Conservation (phyloP, 2,888 invertebrate genomes). For the Aphrophora alni region DNA sequence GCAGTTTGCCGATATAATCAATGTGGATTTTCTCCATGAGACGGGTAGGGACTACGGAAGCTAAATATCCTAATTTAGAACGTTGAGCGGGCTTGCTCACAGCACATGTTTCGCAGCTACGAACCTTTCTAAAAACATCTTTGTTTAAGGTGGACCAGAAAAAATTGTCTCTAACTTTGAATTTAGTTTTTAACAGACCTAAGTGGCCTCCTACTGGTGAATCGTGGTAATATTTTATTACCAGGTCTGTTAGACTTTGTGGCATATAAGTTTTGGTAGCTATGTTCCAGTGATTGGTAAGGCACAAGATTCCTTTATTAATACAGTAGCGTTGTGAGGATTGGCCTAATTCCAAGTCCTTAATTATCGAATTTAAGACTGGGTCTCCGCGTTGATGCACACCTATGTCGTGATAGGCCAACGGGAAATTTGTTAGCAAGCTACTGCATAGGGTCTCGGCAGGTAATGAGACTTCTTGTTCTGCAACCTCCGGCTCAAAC, state of each 20-base stretch:
- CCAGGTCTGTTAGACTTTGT: not conserved
- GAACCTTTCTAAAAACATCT: not conserved
- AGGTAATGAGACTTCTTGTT: too few species aligned
- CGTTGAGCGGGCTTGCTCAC: constrained; percentile 24
- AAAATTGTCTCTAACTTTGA: not conserved
- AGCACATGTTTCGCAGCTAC: constrained; percentile 17
- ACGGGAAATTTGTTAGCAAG: not conserved
- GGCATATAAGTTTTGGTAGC: not conserved
- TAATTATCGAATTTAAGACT: not conserved
- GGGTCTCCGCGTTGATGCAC: not conserved
- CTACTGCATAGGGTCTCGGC: not conserved
- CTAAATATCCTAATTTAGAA: not conserved
- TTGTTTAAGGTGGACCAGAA: constrained; percentile 3
- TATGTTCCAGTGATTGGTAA: not conserved
- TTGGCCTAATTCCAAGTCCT: not conserved
- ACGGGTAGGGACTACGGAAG: constrained; percentile 1
- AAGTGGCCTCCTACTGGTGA: constrained; percentile 10
- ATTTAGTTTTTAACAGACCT: not conserved
- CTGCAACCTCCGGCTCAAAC: not conserved
- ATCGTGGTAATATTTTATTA: constrained; percentile 14
- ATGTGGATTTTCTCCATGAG: constrained; percentile 32
- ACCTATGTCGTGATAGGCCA: not conserved
- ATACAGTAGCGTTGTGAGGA: not conserved
- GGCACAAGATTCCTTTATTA: not conserved
- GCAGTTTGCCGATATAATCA: constrained; percentile 10